These are phyloP conservation scores for Hylia prasina DNA, from an alignment of 2,113 vertebrate species.

Conservation along the genomic window DNA sequence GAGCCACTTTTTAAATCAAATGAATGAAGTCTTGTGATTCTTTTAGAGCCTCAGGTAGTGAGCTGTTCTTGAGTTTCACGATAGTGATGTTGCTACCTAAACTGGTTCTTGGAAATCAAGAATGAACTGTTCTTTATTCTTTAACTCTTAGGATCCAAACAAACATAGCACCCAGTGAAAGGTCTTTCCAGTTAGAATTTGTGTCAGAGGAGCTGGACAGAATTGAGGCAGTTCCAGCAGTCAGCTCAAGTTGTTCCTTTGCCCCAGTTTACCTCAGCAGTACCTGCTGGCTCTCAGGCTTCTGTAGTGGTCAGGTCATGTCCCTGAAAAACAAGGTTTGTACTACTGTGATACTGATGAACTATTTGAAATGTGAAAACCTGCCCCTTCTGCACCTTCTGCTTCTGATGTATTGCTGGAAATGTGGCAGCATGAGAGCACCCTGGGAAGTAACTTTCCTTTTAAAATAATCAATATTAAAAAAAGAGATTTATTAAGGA, in stretches of 20 bases:
- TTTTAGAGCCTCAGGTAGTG: background rate
- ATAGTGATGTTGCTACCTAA: background rate
- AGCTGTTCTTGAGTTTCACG: background rate
- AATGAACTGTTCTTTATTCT: background rate
- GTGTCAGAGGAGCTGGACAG: background rate
- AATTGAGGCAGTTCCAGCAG: background rate
- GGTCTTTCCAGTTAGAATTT: background rate
- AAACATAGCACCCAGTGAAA: background rate
- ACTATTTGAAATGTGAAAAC: background rate
- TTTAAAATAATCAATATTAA: constrained; percentile 63
- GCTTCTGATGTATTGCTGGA: constrained; percentile 7
- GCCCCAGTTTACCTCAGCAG: background rate
- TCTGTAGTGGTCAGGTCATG: background rate
- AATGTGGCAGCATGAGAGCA: constrained; percentile 39
- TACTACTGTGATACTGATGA: background rate
- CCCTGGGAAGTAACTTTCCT: constrained; percentile 51
- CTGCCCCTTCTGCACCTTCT: constrained; percentile 15
- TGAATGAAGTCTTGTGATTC: background rate
- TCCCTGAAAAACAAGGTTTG: background rate
- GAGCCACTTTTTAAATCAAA: background rate
- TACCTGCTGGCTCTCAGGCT: background rate
- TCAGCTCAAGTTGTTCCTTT: background rate
- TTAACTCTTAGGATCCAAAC: background rate
- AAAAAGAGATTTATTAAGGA: constrained; percentile 61
- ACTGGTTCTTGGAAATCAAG: background rate